Conservation (phyloP, 2,888 invertebrate genomes). For the Erannis defoliaria region DNA sequence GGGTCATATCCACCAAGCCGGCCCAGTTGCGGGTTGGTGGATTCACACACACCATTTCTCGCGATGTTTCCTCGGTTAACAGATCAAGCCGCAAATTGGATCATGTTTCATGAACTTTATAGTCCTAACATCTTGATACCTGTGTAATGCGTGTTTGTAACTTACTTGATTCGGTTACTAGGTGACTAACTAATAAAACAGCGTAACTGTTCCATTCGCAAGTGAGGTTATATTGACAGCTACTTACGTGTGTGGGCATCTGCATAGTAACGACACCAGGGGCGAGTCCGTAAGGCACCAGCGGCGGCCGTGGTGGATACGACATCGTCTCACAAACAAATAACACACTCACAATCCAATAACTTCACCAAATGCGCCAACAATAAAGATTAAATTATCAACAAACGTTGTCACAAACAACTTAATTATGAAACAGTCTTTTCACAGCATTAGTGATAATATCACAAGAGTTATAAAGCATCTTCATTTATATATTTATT, state of each 20-base stretch:
- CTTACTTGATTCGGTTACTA: too few relatives aligned
- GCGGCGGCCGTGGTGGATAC: constrained; percentile 94
- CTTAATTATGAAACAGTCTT: not conserved
- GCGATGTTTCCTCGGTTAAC: too few relatives aligned
- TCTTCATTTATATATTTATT: not conserved
- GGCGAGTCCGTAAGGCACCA: constrained; percentile 91
- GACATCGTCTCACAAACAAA: constrained; percentile 88
- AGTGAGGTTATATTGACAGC: constrained; percentile 49
- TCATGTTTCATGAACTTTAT: too few relatives aligned
- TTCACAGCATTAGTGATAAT: not conserved
- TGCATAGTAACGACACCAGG: constrained; percentile 92
- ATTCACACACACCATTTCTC: too few relatives aligned
- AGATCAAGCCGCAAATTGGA: too few relatives aligned
- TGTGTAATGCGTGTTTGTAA: too few relatives aligned
- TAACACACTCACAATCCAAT: constrained; percentile 38
- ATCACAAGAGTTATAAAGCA: not conserved
- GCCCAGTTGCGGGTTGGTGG: too few relatives aligned
- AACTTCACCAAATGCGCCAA: constrained; percentile 41
- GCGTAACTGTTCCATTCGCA: constrained; percentile 2
- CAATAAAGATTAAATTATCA: constrained; percentile 51
- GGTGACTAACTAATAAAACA: too few relatives aligned
- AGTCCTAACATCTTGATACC: too few relatives aligned
- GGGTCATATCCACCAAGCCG: too few relatives aligned
- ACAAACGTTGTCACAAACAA: constrained; percentile 2
- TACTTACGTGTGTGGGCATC: constrained; percentile 91